A percentile compares a stretch with the other conserved stretches of the same genome.
phyloP scores from a whole-genome alignment of 2,113 vertebrate species.

The Lampris megalopsis region DNA sequence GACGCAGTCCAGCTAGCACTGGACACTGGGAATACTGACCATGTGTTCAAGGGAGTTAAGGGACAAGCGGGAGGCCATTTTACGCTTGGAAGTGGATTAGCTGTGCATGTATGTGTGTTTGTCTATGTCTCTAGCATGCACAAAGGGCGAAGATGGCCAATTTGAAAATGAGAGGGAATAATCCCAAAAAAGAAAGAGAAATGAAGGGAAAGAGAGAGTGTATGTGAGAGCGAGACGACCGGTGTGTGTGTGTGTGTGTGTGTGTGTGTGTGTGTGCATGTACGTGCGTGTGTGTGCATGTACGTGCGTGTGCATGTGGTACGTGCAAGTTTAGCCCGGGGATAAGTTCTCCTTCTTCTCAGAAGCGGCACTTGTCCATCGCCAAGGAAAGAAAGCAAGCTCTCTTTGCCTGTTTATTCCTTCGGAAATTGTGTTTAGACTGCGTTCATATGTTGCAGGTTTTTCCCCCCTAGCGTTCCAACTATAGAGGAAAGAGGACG shows the following conservation, averaged over 20 bases:
- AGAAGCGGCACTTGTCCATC: slow-evolving; percentile 7
- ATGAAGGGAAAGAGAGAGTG: no score
- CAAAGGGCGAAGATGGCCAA: no score
- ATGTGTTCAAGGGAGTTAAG: slow-evolving; percentile 27
- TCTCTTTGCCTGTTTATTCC: slow-evolving; percentile 6
- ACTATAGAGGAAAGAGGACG: background rate
- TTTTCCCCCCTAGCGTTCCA: background rate
- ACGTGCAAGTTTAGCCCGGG: background rate
- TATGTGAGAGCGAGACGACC: background rate
- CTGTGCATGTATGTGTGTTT: background rate
- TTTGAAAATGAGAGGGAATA: no score
- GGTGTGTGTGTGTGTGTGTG: background rate
- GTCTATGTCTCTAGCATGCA: background rate
- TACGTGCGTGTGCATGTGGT: background rate
- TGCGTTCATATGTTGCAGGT: background rate
- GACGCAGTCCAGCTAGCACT: slow-evolving; percentile 35
- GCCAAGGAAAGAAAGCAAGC: slow-evolving; percentile 2
- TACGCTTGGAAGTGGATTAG: slow-evolving; percentile 18
- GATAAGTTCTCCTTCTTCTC: slow-evolving; percentile 20
- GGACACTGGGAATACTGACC: slow-evolving; percentile 10
- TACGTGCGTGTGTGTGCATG: background rate
- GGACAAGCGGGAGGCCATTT: slow-evolving; percentile 10
- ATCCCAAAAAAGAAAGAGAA: no score
- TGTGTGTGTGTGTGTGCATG: slow-evolving; percentile 7
- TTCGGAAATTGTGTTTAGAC: slow-evolving; percentile 3